phyloP scores from a whole-genome alignment of 2,888 invertebrate genomes.

The Buathra laborator region DNA sequence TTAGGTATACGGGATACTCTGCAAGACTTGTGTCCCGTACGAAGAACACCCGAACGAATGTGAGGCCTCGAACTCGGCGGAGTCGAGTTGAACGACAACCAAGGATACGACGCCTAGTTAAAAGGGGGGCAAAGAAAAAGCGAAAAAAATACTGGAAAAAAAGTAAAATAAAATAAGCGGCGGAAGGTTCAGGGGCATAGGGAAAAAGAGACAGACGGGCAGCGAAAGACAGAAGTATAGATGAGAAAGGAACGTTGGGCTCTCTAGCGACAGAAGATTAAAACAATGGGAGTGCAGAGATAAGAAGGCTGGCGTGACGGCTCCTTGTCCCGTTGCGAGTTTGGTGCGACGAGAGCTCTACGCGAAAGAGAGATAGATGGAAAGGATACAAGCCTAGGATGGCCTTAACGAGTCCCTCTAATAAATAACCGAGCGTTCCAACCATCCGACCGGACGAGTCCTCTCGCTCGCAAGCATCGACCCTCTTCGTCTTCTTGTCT shows the following conservation, averaged over 20 bases:
- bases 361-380: slow-evolving; percentile 43
- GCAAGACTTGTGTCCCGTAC: slow-evolving; percentile 14
- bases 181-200: slow-evolving; percentile 1
- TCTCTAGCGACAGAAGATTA: slow-evolving; percentile 54
- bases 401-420: slow-evolving; percentile 82
- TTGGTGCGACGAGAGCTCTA: slow-evolving; percentile 29
- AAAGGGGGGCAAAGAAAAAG: slow-evolving; percentile 23
- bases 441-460: slow-evolving; percentile 66
- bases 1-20: slow-evolving; percentile 32
- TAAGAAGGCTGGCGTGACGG: slow-evolving; percentile 63
- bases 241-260: slow-evolving; percentile 39
- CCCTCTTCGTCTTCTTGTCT: slow-evolving; percentile 53
- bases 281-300: slow-evolving; percentile 62
- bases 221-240: slow-evolving; percentile 33
- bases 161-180: background rate
- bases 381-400: slow-evolving; percentile 71
- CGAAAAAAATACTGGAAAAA: background rate
- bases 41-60: slow-evolving; percentile 1
- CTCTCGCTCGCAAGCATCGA: slow-evolving; percentile 49
- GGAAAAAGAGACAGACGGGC: slow-evolving; percentile 5
- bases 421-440: slow-evolving; percentile 80
- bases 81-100: slow-evolving; percentile 41
- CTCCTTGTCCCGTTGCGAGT: slow-evolving; percentile 50
- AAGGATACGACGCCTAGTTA: slow-evolving; percentile 40
- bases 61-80: slow-evolving; percentile 55